A percentile compares a stretch with the other conserved stretches of the same genome.
These are phyloP conservation scores for Galerucella nymphaeae DNA, from an alignment of 2,888 invertebrate genomes.

Conservation along the genomic window DNA sequence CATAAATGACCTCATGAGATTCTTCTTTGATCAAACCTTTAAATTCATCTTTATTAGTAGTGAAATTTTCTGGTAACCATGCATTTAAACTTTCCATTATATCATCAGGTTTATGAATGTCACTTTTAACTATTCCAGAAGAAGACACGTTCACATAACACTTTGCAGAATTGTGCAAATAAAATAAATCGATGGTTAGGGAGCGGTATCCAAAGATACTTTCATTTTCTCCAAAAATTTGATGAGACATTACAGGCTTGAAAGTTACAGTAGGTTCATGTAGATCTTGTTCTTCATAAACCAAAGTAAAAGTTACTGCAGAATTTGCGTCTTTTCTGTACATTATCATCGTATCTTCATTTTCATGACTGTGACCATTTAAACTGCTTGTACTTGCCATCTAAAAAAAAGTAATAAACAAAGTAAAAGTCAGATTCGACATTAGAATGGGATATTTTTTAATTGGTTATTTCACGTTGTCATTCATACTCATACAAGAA, in stretches of 20 bases:
- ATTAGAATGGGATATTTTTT: not conserved
- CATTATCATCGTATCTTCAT: slow-evolving; percentile 48
- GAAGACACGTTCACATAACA: slow-evolving; percentile 84
- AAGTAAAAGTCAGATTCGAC: not conserved
- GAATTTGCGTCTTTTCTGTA: slow-evolving; percentile 51
- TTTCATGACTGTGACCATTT: slow-evolving; percentile 29
- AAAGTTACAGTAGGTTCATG: slow-evolving; percentile 64
- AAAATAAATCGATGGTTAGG: slow-evolving; percentile 67
- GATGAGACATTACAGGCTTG: slow-evolving; percentile 90
- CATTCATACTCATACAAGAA: not conserved
- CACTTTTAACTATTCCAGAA: slow-evolving; percentile 71
- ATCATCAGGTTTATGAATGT: slow-evolving; percentile 55
- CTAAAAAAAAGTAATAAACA: slow-evolving; percentile 32
- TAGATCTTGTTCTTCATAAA: slow-evolving; percentile 48
- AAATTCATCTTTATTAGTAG: slow-evolving; percentile 51
- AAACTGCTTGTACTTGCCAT: slow-evolving; percentile 34
- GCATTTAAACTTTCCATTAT: slow-evolving; percentile 52
- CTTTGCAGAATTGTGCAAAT: slow-evolving; percentile 56
- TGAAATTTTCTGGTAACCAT: slow-evolving; percentile 59
- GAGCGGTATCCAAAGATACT: slow-evolving; percentile 94
- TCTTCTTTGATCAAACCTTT: slow-evolving; percentile 49
- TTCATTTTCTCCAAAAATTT: slow-evolving; percentile 90
- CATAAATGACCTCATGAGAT: slow-evolving; percentile 55
- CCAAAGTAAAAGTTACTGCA: slow-evolving; percentile 51
- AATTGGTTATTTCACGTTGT: not conserved